phyloP scores from a whole-genome alignment of 2,113 vertebrate genomes.

The Ophthalmolycus amberensis region DNA sequence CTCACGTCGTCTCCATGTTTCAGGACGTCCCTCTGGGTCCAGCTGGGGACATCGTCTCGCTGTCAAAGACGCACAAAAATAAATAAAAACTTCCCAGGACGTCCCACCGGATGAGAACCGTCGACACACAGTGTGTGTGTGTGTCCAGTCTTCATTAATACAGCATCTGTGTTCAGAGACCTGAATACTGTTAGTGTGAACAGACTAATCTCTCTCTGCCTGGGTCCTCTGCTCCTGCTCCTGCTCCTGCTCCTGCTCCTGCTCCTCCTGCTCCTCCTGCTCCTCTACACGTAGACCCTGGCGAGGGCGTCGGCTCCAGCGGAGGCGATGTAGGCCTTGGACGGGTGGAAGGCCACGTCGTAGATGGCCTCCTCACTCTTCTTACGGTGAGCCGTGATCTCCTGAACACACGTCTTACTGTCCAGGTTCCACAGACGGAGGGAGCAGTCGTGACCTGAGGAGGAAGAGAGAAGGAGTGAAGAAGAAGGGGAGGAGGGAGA shows the following conservation, averaged over 20 bases:
- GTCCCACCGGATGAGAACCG: too few species aligned
- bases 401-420: constrained; percentile 99
- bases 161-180: constrained; percentile 52
- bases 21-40: too few species aligned
- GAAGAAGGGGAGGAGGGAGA: rapidly evolving
- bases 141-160: constrained; percentile 35
- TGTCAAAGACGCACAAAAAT: too few species aligned
- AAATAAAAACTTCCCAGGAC: too few species aligned
- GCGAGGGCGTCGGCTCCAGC: constrained; percentile 98
- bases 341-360: constrained; percentile 99
- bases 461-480: neutral
- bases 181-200: constrained; percentile 47
- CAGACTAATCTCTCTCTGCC: constrained; percentile 21
- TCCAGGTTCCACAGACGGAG: constrained; percentile 99
- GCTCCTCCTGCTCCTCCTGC: neutral
- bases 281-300: constrained; percentile 94
- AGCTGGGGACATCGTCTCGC: too few species aligned
- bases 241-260: neutral
- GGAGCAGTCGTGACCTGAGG: constrained; percentile 96
- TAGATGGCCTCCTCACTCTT: constrained; percentile 99
- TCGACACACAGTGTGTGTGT: constrained; percentile 4
- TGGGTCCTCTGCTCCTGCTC: neutral
- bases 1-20: too few species aligned
- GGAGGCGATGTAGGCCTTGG: constrained; percentile 98
- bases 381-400: constrained; percentile 99